Conservation (phyloP, 2,797 vertebrate species). For the Mus spretus region DNA sequence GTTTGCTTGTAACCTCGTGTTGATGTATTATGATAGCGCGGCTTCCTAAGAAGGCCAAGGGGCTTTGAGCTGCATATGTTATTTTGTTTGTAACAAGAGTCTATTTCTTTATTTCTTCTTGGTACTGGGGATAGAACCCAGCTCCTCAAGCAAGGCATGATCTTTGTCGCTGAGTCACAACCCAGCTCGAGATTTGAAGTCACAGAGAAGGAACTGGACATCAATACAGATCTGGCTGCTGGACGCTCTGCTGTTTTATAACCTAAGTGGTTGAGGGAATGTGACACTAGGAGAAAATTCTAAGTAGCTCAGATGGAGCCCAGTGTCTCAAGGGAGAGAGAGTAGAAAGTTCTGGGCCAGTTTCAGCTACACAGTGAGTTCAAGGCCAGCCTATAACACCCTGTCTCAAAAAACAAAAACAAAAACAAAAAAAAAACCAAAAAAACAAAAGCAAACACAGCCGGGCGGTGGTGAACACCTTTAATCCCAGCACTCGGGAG, state of each 20-base stretch:
- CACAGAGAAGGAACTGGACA: not conserved
- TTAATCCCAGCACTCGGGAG: too few relatives aligned
- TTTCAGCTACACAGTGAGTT: not conserved
- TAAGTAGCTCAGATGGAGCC: not conserved
- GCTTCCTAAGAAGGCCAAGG: conserved; percentile 49
- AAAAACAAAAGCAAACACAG: too few relatives aligned
- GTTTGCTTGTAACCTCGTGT: conserved; percentile 62
- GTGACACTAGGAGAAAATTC: conserved; percentile 24
- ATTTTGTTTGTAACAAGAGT: conserved; percentile 61
- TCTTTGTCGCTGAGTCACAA: not conserved
- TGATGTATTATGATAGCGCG: conserved; percentile 36
- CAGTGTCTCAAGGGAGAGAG: too few relatives aligned
- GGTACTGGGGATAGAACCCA: not conserved
- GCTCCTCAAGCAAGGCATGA: not conserved
- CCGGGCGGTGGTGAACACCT: too few relatives aligned
- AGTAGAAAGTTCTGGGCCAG: not conserved
- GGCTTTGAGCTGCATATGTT: conserved; percentile 58
- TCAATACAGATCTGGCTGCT: not conserved
- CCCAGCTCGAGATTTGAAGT: not conserved
- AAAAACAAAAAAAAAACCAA: not conserved
- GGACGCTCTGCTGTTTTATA: conserved; percentile 3
- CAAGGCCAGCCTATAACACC: not conserved
- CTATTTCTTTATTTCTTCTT: conserved; percentile 44
- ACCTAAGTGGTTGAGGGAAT: not conserved
- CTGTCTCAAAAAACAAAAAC: not conserved